Base-by-base conservation (phyloP, 2,797 vertebrate species). In the Gymnoscopelus braueri region DNA sequence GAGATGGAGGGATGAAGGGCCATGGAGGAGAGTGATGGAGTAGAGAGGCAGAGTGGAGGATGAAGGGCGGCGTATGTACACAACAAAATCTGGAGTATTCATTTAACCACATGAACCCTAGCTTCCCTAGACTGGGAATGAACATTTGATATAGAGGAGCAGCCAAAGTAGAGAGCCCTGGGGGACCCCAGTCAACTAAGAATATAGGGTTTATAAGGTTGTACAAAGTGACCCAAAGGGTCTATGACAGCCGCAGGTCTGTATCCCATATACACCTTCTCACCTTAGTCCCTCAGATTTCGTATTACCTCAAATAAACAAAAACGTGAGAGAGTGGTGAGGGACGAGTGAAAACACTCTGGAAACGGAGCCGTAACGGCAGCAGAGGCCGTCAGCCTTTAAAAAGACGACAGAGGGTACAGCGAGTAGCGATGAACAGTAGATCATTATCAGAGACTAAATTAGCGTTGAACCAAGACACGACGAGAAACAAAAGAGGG, bases 401-500 rank as follows among this genome's bases (percentile, higher is more conserved):
- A 53, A 72, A 59, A 74, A 59, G 23, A 29, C n/a, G 71, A 44
- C 15, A 70, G 23, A 59, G 50, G 55, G 65, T 77, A 74, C 50
- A 8, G 35, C 35, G 35, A 9, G 39, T 10, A 44, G 39, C 39
- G 9, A 8, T 44, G 39, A 44, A 44, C 39, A 44, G 39, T 5
- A 74, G 71, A 70, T 69, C 26, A 55, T 48, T 54, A 68, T 68
- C 80, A 15, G 66, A 77, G 67, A 71, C 69, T 79, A 82, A 78
- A 84, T 58, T 77, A 75, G 74, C 71, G 35, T 75, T 55, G 66
- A 78, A 67, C 59, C 74, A 79, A 84, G 70, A 84, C 72, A 73
- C 64, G 81, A 81, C 79, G 67, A 84, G 73, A 83, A 81, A 78
- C 75, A 82, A 74, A 44, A 77, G 60, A 72, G 67, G 65, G 79